Evolutionary conservation across 2,888 invertebrate species (phyloP), one percentile per base, ranked within the genome.

Genomic region (Pollenia amentaria): DNA sequence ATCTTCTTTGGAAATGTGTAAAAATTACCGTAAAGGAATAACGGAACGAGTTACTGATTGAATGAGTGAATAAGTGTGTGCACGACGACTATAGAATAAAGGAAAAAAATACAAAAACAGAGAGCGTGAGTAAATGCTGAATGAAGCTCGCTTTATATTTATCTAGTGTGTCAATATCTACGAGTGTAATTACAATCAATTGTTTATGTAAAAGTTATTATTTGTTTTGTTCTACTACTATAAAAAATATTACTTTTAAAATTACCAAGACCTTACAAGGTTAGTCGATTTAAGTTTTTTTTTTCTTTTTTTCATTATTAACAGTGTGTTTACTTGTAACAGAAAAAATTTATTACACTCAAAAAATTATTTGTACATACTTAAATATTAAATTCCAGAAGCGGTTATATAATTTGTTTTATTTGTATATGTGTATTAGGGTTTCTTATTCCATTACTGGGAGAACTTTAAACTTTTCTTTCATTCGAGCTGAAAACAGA

Each of bases 231-330:
- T 65, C 40, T n/a, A 44, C 70, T 62, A 46, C 11, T 53, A 70
- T 72, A 29, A 29, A 29, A 64, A 72, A 72, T 65, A 48, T 78
- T 84, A 72, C 55, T 70, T 72, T 78, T 78, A 1, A 81, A 77
- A 72, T 72, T 57, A 72, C 72, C 64, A 84, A 78, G 77, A 72
- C 77, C 77, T 65, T 72, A 57, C 77, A 84, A 84, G 83, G 77
- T 78, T 42, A 70, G n/a, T 3, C 51, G 51, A 44, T 83, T 44
- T 67, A 48, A 48, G 60, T 76, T 55, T 65, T 53, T 29, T 29
- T 29, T 6, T 29, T 29, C 29, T 29, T 29, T 29, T 29, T 29
- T 29, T 29, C 29, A 29, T 29, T 29, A 29, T 29, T 29, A 6
- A 29, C 29, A 64, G 64, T 65, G 53, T 55, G 16, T 67, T 78